These are phyloP conservation scores for Glaucomys volans DNA, from an alignment of 2,113 vertebrate species.

Conservation along the genomic window DNA sequence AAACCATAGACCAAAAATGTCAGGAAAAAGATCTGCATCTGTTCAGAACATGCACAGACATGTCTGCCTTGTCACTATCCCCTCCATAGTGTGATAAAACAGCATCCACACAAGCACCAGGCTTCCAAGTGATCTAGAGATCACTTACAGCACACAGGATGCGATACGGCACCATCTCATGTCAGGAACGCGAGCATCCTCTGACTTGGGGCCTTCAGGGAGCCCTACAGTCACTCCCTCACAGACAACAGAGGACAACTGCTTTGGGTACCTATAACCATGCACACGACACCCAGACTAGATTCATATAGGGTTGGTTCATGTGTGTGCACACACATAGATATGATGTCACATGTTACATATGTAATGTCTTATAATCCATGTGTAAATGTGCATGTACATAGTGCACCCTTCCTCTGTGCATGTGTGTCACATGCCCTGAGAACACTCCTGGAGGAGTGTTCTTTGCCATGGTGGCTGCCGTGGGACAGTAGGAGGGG, in stretches of 20 bases:
- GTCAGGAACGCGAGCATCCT: not conserved
- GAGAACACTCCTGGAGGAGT: not conserved
- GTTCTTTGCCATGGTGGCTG: not conserved
- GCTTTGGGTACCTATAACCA: rapidly evolving
- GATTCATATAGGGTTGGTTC: not conserved
- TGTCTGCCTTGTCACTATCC: not conserved
- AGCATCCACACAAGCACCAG: not conserved
- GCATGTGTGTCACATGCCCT: not conserved
- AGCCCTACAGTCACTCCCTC: not conserved
- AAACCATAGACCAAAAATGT: not conserved
- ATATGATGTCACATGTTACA: not conserved
- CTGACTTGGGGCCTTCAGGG: not conserved
- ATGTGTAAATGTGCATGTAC: not conserved
- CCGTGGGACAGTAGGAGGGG: not conserved
- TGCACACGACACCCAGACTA: not conserved
- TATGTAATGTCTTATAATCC: conserved; percentile 3
- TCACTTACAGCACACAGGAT: too few relatives aligned
- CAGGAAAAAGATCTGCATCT: not conserved
- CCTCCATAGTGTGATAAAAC: not conserved
- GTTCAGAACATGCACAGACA: too few relatives aligned
- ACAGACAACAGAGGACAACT: not conserved
- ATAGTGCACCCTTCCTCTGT: not conserved
- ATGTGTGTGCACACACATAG: not conserved
- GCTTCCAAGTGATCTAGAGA: too few relatives aligned
- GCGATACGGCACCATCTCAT: too few relatives aligned